Percentiles rank a stretch among this genome's conserved stretches.
Conservation (phyloP, 2,888 invertebrate genomes). For the Agriotes lineatus region DNA sequence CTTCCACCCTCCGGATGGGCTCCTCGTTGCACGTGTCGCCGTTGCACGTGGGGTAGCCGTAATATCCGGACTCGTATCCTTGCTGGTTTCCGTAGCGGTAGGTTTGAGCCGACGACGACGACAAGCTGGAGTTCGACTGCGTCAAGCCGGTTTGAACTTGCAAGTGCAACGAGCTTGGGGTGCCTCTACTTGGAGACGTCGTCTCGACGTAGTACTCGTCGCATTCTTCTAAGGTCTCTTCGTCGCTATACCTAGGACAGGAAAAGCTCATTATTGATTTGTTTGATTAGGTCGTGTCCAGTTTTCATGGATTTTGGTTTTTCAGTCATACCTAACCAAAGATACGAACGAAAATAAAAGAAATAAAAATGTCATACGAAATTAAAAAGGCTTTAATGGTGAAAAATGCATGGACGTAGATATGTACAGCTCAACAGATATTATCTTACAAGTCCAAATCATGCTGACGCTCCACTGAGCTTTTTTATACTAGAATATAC, state of each 20-base stretch:
- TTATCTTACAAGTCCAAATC: no score
- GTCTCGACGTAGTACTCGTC: constrained; percentile 61
- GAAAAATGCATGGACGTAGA: no score
- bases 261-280: background rate
- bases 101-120: constrained; percentile 80
- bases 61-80: constrained; percentile 80
- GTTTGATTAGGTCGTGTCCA: no score
- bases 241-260: constrained; percentile 59
- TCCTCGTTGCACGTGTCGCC: constrained; percentile 69
- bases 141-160: constrained; percentile 82
- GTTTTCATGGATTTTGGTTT: no score
- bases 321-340: no score
- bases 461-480: no score
- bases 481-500: no score
- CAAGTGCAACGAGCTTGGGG: constrained; percentile 64
- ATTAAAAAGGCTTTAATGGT: no score
- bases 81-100: constrained; percentile 86
- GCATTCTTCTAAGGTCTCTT: constrained; percentile 59
- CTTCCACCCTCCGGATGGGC: constrained; percentile 51
- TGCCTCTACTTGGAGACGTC: constrained; percentile 55
- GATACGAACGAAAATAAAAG: no score
- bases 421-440: no score
- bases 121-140: constrained; percentile 83
- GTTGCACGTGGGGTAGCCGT: constrained; percentile 76
- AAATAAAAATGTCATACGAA: no score